Evolutionary conservation across 2,888 invertebrate genomes (phyloP).

Genomic region (Xestia ashworthii): DNA sequence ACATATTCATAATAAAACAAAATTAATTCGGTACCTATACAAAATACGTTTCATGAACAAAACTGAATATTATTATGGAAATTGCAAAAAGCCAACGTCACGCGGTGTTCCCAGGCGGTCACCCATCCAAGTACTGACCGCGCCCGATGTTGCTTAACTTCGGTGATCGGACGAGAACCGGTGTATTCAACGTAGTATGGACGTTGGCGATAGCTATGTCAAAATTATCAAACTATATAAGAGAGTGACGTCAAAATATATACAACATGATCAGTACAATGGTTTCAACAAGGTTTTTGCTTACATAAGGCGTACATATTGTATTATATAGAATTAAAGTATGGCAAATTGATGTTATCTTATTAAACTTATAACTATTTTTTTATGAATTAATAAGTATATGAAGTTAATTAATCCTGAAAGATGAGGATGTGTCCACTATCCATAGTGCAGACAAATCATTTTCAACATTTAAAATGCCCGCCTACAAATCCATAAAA

Average conservation of each 20-base stretch:
- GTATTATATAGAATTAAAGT: background rate
- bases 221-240: background rate
- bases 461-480: conserved; percentile 29
- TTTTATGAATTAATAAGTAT: background rate
- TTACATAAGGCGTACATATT: background rate
- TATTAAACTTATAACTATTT: background rate
- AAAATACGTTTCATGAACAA: background rate
- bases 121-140: conserved; percentile 86
- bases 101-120: conserved; percentile 84
- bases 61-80: background rate
- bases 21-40: background rate
- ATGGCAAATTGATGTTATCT: background rate
- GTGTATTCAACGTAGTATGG: conserved; percentile 85
- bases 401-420: background rate
- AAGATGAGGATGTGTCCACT: background rate
- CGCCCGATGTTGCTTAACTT: conserved; percentile 88
- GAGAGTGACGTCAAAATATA: background rate
- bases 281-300: background rate
- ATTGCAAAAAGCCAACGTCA: conserved; percentile 69
- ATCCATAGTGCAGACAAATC: background rate
- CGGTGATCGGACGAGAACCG: conserved; percentile 89
- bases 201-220: conserved; percentile 67
- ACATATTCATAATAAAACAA: background rate
- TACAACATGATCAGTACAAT: background rate
- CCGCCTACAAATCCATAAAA: conserved; percentile 31